Conservation (phyloP, 2,888 invertebrate species). For the Callinectes sapidus region DNA sequence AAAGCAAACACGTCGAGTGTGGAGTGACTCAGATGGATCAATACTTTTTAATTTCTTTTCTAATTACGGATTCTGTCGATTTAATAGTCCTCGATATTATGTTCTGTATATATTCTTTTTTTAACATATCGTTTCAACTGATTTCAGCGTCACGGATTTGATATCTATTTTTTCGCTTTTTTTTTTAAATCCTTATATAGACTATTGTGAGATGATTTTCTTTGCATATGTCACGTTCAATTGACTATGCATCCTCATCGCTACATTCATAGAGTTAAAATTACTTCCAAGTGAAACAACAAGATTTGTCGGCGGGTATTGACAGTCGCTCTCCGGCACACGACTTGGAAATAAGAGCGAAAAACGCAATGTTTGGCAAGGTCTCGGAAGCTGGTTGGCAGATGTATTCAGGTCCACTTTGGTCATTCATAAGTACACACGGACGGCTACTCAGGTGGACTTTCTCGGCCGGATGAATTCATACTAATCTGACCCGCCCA, state of each 20-base stretch:
- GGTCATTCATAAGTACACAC: constrained; percentile 37
- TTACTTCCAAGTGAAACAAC: constrained; percentile 16
- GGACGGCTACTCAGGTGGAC: constrained; percentile 4
- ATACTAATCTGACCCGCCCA: constrained; percentile 34
- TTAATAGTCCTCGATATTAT: background rate
- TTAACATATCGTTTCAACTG: background rate
- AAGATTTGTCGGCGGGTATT: background rate
- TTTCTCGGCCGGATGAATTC: constrained; percentile 28
- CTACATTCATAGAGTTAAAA: constrained; percentile 4
- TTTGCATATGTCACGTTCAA: background rate
- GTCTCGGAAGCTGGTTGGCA: constrained; percentile 32
- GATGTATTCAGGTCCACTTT: constrained; percentile 34
- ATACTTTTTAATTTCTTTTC: constrained; percentile 33
- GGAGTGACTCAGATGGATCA: constrained; percentile 14
- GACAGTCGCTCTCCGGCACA: background rate
- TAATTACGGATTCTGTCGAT: constrained; percentile 34
- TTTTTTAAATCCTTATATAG: background rate
- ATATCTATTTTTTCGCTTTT: background rate
- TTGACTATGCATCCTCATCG: background rate
- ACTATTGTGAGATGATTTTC: background rate
- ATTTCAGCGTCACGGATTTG: background rate
- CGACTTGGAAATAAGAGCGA: constrained; percentile 33
- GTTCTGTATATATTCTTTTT: background rate
- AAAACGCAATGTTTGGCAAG: constrained; percentile 26
- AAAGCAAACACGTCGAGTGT: constrained; percentile 10